Evolutionary conservation across 2,888 invertebrate species (phyloP), one percentile per base, ranked within the genome.

Genomic region (Caenorhabditis becei): DNA sequence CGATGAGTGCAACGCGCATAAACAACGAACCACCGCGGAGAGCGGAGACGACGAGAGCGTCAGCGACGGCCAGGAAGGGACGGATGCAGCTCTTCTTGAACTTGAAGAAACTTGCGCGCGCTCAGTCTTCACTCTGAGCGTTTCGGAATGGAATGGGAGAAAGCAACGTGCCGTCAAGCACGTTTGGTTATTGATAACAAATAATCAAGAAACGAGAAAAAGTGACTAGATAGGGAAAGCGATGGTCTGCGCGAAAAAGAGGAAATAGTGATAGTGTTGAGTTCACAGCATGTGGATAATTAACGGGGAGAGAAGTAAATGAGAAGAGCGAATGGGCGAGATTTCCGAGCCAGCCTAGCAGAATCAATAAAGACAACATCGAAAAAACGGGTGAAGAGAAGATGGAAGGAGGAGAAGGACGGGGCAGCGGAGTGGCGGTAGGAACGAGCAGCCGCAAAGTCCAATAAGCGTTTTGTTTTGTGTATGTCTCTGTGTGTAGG

Each of bases 381-480:
- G 37, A 44, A 67, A 28, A 69, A 63, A 69, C 51, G 41, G 54
- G 28, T 44, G 56, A 41, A 44, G 37, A 65, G n/a, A 59, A 49
- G 51, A 56, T 20, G 49, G 51, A 41, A 51, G 23, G 44, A 71
- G 54, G 24, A 32, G 53, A 8, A 26, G 10, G 65, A 53, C 18
- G 53, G 54, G 24, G 44, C 24, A 41, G 51, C 65, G 26, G 41
- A 75, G 47, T 37, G 67, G 20, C 32, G 47, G 67, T 32, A 37
- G 47, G 56, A 58, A 56, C 24, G 62, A 77, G 77, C 63, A 77
- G 56, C 71, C 65, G 62, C 67, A 69, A 67, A 69, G 80, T 80
- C 69, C 69, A 74, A 74, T 74, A 69, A 74, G 63, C 69, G 63
- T 62, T 72, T 72, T 62, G 70, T 72, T 79, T 62, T 79, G 58